Percentiles rank a stretch among this genome's conserved stretches.
These are phyloP conservation scores for Idaea aversata DNA, from an alignment of 2,888 invertebrate species.

Conservation along the genomic window DNA sequence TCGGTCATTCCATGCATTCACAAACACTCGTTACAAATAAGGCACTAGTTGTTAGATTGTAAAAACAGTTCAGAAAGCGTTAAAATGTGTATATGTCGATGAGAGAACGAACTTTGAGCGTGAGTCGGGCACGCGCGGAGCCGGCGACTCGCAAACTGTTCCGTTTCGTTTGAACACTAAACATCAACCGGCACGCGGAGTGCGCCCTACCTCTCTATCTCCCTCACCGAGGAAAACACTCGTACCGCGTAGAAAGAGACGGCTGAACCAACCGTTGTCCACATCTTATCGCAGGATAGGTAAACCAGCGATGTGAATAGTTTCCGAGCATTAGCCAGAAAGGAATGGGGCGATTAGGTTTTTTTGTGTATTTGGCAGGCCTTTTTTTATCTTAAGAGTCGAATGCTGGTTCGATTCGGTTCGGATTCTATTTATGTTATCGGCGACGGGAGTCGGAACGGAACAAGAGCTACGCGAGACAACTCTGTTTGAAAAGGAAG, in stretches of 20 bases:
- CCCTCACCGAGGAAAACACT: constrained; percentile 56
- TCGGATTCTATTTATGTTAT: constrained; percentile 66
- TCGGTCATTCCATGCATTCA: constrained; percentile 68
- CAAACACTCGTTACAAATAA: constrained; percentile 71
- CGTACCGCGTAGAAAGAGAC: constrained; percentile 54
- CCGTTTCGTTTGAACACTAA: constrained; percentile 65
- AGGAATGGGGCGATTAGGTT: constrained; percentile 66
- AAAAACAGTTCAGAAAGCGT: constrained; percentile 57
- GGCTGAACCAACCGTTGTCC: constrained; percentile 48
- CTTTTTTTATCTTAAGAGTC: constrained; percentile 59
- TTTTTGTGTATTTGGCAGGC: constrained; percentile 74
- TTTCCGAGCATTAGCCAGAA: constrained; percentile 67
- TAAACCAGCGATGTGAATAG: constrained; percentile 72
- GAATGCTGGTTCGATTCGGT: constrained; percentile 53
- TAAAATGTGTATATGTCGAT: constrained; percentile 42
- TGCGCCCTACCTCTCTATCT: constrained; percentile 70
- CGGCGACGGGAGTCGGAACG: constrained; percentile 41
- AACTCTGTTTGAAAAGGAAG: constrained; percentile 49
- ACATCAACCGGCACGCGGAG: constrained; percentile 73
- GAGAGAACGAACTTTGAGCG: constrained; percentile 69
- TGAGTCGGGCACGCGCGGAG: constrained; percentile 68
- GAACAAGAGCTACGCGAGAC: constrained; percentile 43
- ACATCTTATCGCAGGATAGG: constrained; percentile 75
- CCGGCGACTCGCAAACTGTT: constrained; percentile 80
- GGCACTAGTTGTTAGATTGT: constrained; percentile 66